phyloP scores from a whole-genome alignment of 2,888 invertebrate species.

The Zaprionus bogoriensis region DNA sequence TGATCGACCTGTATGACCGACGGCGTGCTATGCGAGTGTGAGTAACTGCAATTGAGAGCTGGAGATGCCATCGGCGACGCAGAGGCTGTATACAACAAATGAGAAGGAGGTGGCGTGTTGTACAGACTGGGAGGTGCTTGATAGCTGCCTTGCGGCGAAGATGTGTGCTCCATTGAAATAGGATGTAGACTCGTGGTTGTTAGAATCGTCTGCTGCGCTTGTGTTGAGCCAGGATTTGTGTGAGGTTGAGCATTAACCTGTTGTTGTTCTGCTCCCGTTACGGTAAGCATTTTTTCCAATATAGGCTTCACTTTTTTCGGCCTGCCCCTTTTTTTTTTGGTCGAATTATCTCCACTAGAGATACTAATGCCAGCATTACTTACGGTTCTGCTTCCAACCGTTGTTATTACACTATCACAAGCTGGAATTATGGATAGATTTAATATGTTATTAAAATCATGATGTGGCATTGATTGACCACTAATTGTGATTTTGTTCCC shows the following conservation, averaged over 20 bases:
- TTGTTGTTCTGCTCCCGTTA: constrained; percentile 80
- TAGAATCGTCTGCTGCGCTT: constrained; percentile 73
- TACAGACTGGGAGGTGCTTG: constrained; percentile 59
- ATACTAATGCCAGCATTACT: not conserved
- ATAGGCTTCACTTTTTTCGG: constrained; percentile 91
- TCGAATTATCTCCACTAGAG: constrained; percentile 84
- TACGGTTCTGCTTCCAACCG: not conserved
- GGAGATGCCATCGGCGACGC: constrained; percentile 81
- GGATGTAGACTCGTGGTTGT: constrained; percentile 38
- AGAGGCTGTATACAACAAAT: constrained; percentile 65
- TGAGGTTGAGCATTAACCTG: constrained; percentile 31
- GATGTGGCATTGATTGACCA: constrained; percentile 81
- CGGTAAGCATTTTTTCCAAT: constrained; percentile 46
- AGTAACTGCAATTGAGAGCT: constrained; percentile 72
- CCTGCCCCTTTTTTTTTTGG: constrained; percentile 93
- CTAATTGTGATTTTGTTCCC: constrained; percentile 54
- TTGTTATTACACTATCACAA: too few species aligned
- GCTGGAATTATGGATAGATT: constrained; percentile 72
- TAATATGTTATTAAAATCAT: constrained; percentile 81
- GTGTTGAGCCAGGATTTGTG: constrained; percentile 52
- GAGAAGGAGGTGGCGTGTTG: constrained; percentile 69
- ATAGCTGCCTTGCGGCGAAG: constrained; percentile 61
- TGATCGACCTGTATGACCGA: constrained; percentile 41
- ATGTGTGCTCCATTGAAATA: constrained; percentile 48
- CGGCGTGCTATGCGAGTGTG: constrained; percentile 60